Evolutionary conservation across 2,888 invertebrate genomes (phyloP), one percentile per base, ranked within the genome.

Genomic region (Pollenia amentaria): DNA sequence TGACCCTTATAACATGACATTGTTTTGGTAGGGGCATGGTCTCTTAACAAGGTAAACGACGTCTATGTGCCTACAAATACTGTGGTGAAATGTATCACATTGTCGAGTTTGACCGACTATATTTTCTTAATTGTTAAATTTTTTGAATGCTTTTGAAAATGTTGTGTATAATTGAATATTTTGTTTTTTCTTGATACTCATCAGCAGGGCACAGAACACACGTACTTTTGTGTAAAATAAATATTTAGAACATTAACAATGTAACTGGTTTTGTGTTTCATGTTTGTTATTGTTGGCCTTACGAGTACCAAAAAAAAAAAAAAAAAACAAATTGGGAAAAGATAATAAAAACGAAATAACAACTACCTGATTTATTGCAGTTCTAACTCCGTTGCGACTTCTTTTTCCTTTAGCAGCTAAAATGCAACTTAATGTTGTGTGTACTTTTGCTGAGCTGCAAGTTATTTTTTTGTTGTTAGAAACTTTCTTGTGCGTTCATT

Each of bases 341-440:
- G 7, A 51, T 42, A 72, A 64, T 44, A 44, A 18, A n/a, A 18
- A 70, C 29, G 29, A 51, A 60, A 60, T 42, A 62, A 67, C 51
- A 57, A 85, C 75, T 76, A 84, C 84, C 79, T 79, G 84, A 69
- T 69, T 44, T 53, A 8, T 42, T 73, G 73, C 62, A 51, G 60
- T 73, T 75, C 67, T 60, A 57, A 69, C 38, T 53, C 46, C n/a
- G 40, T 44, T 51, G 70, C 69, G 29, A 75, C 62, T 53, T 67
- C 60, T 67, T 60, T 29, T 76, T 76, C 69, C 60, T 69, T 16
- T 46, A 29, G 29, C 6, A 29, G 29, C 29, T 29, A 29, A 29
- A 29, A 29, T 29, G 6, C 29, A 76, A 53, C 82, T 18, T 12
- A 21, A 84, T 16, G 44, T 78, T 78, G 65, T 21, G 21, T 72